Conservation (phyloP, 2,888 invertebrate genomes). For the Rotaria socialis region DNA sequence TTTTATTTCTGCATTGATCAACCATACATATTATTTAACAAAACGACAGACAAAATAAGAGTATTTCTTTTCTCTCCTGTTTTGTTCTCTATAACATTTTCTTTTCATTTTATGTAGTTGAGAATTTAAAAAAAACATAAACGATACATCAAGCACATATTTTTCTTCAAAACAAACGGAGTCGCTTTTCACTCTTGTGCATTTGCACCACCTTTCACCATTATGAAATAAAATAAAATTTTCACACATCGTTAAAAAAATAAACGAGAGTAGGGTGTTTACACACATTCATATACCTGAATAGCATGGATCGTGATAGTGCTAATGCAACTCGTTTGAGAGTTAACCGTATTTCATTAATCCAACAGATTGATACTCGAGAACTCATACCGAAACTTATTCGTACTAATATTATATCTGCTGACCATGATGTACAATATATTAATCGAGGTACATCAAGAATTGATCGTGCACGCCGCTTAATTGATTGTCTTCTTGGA, state of each 20-base stretch:
- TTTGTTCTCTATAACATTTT: too few relatives aligned
- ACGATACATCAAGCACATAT: neutral
- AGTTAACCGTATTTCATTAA: neutral
- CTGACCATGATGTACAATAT: neutral
- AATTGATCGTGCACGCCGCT: constrained; percentile 6
- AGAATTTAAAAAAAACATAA: too few relatives aligned
- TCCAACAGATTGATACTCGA: neutral
- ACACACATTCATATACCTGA: neutral
- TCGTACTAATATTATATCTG: neutral
- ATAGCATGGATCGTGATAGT: neutral
- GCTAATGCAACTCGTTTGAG: neutral
- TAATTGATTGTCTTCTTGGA: neutral
- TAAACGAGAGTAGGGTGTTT: neutral
- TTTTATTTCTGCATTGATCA: too few relatives aligned
- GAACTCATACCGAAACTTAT: neutral
- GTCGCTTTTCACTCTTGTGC: neutral
- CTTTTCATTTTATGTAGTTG: too few relatives aligned
- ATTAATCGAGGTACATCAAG: neutral
- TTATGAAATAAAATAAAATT: too few relatives aligned
- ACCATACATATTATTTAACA: too few relatives aligned
- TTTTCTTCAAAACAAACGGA: neutral
- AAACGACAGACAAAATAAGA: too few relatives aligned
- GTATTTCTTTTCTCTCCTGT: too few relatives aligned
- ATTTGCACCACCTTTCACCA: neutral
- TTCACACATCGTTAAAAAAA: too few relatives aligned